A percentile compares a stretch with the other conserved stretches of the same genome.
Conservation (phyloP, 2,113 vertebrate species). For the Petrocephalus zakoni region DNA sequence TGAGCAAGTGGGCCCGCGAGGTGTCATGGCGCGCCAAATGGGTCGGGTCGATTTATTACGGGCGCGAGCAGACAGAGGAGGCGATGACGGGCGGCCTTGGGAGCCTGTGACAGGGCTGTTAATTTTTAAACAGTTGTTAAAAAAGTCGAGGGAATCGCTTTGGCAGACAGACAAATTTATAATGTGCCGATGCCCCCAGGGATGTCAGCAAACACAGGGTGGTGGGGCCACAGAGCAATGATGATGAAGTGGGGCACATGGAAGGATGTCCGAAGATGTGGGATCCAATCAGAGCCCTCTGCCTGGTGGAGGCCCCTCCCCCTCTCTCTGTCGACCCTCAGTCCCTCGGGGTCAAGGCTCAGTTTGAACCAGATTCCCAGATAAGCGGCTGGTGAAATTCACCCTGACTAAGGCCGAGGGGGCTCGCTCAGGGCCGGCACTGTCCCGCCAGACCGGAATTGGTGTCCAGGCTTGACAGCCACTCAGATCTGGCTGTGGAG, state of each 20-base stretch:
- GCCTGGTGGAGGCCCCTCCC: background rate
- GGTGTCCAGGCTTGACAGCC: background rate
- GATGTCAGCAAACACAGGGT: conserved; percentile 7
- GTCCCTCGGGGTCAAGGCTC: background rate
- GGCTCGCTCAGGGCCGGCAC: background rate
- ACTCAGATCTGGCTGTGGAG: background rate
- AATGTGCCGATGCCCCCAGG: conserved; percentile 3
- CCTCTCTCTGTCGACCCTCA: background rate
- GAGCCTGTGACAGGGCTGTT: conserved; percentile 44
- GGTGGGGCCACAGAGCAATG: conserved; percentile 2
- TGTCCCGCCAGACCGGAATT: background rate
- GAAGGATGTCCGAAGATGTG: conserved; percentile 11
- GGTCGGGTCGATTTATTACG: conserved; percentile 17
- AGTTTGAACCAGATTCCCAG: conserved; percentile 9
- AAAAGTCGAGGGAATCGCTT: conserved; percentile 30
- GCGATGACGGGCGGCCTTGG: conserved; percentile 36
- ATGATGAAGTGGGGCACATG: conserved; percentile 6
- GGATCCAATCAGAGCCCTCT: background rate
- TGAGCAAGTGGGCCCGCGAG: background rate
- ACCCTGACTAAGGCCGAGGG: background rate
- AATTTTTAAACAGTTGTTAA: conserved; percentile 50
- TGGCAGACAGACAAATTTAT: conserved; percentile 25
- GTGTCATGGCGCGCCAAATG: background rate
- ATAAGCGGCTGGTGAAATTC: conserved; percentile 9
- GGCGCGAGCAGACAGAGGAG: background rate